Evolutionary conservation across 2,113 vertebrate species (phyloP), one percentile per base, ranked within the genome.

Genomic region (Saguinus imperator): DNA sequence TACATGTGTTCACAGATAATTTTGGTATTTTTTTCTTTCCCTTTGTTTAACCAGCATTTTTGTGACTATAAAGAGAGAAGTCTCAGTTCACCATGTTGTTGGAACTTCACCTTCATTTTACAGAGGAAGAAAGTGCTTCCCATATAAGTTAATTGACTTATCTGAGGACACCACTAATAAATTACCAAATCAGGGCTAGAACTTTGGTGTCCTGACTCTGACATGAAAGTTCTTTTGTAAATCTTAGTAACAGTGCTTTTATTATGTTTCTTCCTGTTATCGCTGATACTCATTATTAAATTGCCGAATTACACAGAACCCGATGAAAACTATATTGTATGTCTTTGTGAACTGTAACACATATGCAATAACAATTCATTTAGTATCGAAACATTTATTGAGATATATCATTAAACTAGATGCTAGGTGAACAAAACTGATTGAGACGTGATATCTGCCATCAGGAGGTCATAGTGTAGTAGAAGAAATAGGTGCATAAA

Each of bases 1-100:
- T 29, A 57, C 1, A n/a, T 23, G 4, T 85, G 7, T 21, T 70
- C 37, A 12, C 1, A 25, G 14, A n/a, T 4, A 0, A 43, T n/a
- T 23, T 66, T 40, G 14, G 10, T 57, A 20, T 27, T 80, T 77
- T 87, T 89, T 87, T 89, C 11, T 27, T n/a, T 52, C 3, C 12
- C n/a, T 43, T 0, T 92, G 27, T 96, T 87, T 52, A 70, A 37
- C 21, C 35, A 58, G 7, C 1, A 81, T 45, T 50, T 84, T 35
- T 40, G 66, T 79, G 25, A 40, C 12, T 66, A 6, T 84, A 55
- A 85, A 77, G 90, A 20, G 29, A 80, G 32, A 21, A 79, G n/a
- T 6, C 10, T 50, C 55, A 72, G 35, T 35, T 4, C 7, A 18
- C 2, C 8, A 43, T 50, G 10, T 57, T 66, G 13, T 23, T 76